These are phyloP conservation scores for Oncorhynchus gorbuscha DNA, from an alignment of 2,113 vertebrate genomes.

Conservation along the genomic window DNA sequence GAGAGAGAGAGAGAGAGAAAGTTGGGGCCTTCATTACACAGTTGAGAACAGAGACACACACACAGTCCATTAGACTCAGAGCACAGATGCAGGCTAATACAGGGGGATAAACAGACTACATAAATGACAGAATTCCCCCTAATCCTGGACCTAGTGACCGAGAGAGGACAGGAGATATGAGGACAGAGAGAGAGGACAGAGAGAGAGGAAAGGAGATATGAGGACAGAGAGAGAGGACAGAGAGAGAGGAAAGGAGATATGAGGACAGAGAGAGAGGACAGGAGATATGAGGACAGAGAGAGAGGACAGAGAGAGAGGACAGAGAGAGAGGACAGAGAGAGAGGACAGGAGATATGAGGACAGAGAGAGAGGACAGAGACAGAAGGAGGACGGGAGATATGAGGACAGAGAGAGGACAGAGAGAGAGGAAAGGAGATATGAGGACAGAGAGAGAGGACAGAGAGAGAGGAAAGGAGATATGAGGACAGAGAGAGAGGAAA, in stretches of 20 bases:
- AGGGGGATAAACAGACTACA: conserved; percentile 55
- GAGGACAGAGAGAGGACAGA: too few relatives aligned
- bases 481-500: background rate
- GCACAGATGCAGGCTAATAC: conserved; percentile 46
- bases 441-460: background rate
- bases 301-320: too few relatives aligned
- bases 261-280: conserved; percentile 13
- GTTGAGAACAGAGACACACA: conserved; percentile 4
- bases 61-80: background rate
- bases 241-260: background rate
- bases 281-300: too few relatives aligned
- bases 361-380: too few relatives aligned
- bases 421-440: conserved; percentile 29
- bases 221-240: background rate
- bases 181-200: conserved; percentile 1
- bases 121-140: conserved; percentile 50
- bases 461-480: background rate
- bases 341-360: too few relatives aligned
- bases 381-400: too few relatives aligned
- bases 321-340: too few relatives aligned
- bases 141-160: conserved; percentile 14
- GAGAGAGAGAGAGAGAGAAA: too few relatives aligned
- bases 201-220: background rate
- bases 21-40: background rate
- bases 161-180: conserved; percentile 8